phyloP scores from a whole-genome alignment of 2,113 vertebrate genomes.

The Genyomyrus donnyi region DNA sequence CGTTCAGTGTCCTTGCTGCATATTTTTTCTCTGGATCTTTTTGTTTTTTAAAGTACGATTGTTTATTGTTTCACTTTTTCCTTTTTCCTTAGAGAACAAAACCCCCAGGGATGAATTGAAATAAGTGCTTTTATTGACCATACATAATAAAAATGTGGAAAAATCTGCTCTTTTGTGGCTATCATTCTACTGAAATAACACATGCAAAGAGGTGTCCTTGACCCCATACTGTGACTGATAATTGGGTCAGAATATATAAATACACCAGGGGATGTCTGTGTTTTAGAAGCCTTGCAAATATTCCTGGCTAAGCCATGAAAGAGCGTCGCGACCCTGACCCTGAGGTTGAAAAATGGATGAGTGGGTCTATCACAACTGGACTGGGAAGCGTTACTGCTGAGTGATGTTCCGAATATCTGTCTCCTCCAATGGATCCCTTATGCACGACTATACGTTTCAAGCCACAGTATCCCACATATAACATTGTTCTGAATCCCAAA shows the following conservation, averaged over 20 bases:
- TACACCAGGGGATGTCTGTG: not conserved
- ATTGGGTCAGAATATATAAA: not conserved
- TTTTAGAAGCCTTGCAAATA: not conserved
- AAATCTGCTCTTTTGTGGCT: not conserved
- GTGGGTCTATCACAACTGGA: not conserved
- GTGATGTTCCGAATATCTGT: not conserved
- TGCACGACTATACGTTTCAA: not conserved
- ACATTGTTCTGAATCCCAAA: not conserved
- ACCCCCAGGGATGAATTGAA: not conserved
- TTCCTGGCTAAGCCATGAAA: not conserved
- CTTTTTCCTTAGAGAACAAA: not conserved
- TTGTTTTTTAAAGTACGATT: not conserved
- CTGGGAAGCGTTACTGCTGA: not conserved
- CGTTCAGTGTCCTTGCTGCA: not conserved
- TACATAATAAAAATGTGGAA: not conserved
- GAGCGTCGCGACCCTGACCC: not conserved
- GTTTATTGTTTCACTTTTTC: not conserved
- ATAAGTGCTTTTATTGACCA: not conserved
- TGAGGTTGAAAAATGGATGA: not conserved
- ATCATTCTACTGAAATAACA: not conserved
- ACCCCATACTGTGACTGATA: not conserved
- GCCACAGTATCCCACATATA: not conserved
- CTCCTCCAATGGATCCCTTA: not conserved
- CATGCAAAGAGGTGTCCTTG: constrained; percentile 2
- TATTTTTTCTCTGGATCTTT: not conserved